phyloP scores from a whole-genome alignment of 2,113 vertebrate genomes.

The Prietella phreatophila region DNA sequence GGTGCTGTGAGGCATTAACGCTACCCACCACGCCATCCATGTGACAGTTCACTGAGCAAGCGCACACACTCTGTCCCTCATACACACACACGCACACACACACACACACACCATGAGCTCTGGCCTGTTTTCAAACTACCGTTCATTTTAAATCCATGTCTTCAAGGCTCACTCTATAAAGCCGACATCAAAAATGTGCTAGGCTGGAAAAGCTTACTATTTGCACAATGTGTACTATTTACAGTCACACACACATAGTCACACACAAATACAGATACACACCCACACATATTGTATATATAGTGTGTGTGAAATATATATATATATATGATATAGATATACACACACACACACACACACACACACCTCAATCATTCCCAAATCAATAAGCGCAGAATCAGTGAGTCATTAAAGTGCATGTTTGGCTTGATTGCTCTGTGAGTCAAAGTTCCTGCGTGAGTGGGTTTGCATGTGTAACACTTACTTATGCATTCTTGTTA shows the following conservation, averaged over 20 bases:
- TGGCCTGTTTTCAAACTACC: background rate
- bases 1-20: background rate
- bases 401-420: conserved; percentile 3
- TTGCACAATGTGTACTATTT: background rate
- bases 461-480: background rate
- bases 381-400: background rate
- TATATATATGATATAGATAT: no score
- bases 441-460: conserved; percentile 17
- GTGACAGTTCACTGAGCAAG: background rate
- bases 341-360: background rate
- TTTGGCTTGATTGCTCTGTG: conserved; percentile 5
- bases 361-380: background rate
- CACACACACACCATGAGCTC: background rate
- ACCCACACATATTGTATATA: no score
- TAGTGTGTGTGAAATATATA: no score
- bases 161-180: conserved; percentile 4
- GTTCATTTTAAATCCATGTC: background rate
- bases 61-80: background rate
- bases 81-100: background rate
- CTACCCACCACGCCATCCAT: background rate
- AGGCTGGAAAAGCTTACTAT: background rate
- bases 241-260: no score
- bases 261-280: no score
- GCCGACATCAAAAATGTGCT: background rate
- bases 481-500: conserved; percentile 1